These are phyloP conservation scores for Caenorhabditis uteleia DNA, from an alignment of 2,888 invertebrate genomes.

Conservation along the genomic window DNA sequence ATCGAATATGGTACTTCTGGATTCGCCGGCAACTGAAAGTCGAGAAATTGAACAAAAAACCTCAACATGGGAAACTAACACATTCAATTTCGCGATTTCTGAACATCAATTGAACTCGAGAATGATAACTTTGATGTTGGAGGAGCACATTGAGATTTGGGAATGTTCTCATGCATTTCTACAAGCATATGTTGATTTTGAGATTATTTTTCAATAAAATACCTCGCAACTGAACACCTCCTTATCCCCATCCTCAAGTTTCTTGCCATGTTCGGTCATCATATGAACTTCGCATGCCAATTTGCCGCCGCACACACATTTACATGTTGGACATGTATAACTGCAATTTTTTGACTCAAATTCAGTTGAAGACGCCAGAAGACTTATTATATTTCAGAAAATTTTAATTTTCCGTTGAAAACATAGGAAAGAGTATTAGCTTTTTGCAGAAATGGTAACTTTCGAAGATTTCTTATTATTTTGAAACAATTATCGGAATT, in stretches of 20 bases:
- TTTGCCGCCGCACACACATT: slow-evolving; percentile 40
- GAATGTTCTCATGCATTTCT: slow-evolving; percentile 60
- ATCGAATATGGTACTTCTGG: neutral
- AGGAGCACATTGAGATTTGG: slow-evolving; percentile 38
- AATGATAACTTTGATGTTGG: slow-evolving; percentile 66
- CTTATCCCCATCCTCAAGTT: slow-evolving; percentile 1
- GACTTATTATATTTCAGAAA: too few species aligned
- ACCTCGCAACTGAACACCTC: slow-evolving; percentile 2
- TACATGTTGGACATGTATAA: slow-evolving; percentile 63
- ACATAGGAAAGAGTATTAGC: too few species aligned
- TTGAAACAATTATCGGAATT: neutral
- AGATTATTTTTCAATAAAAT: neutral
- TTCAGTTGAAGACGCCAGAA: too few species aligned
- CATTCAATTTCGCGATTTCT: slow-evolving; percentile 45
- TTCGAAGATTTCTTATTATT: neutral
- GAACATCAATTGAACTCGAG: slow-evolving; percentile 61
- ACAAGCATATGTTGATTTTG: too few species aligned
- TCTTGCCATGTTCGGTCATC: slow-evolving; percentile 12
- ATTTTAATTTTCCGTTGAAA: neutral
- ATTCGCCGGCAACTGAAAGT: neutral
- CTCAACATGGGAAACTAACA: neutral
- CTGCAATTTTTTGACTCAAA: slow-evolving; percentile 20
- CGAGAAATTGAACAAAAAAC: neutral
- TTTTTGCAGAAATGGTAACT: too few species aligned
- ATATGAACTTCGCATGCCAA: slow-evolving; percentile 18